phyloP scores from a whole-genome alignment of 2,888 invertebrate species.

The Pammene aurita region DNA sequence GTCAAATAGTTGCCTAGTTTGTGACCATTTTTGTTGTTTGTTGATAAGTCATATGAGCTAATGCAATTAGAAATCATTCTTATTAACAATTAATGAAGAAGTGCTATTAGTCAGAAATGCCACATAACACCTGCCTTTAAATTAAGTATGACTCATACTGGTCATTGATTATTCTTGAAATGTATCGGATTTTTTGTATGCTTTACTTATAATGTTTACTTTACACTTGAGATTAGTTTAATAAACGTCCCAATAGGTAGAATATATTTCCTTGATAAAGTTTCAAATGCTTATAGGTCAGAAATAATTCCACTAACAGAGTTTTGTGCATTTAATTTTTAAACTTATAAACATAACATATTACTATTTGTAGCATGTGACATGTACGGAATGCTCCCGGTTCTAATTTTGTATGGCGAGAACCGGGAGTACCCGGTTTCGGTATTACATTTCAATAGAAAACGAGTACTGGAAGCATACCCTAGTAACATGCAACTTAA shows the following conservation, averaged over 20 bases:
- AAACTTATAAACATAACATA: neutral
- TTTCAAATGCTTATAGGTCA: neutral
- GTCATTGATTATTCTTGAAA: constrained; percentile 2
- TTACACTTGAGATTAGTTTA: constrained; percentile 10
- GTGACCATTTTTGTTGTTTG: no score
- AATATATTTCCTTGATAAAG: neutral
- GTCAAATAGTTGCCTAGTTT: neutral
- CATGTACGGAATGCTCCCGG: neutral
- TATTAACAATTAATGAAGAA: neutral
- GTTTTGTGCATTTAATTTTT: constrained; percentile 12
- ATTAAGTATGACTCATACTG: constrained; percentile 21
- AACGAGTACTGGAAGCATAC: no score
- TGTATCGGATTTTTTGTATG: constrained; percentile 8
- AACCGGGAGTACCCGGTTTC: no score
- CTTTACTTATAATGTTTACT: neutral
- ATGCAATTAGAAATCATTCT: neutral
- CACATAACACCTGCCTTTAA: neutral
- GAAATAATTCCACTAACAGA: constrained; percentile 3
- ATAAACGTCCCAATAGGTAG: neutral
- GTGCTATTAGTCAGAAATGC: neutral
- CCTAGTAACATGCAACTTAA: neutral
- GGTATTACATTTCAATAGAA: no score
- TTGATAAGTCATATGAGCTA: no score
- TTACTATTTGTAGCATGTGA: constrained; percentile 3
- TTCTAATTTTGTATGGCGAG: no score